Evolutionary conservation across 2,113 vertebrate species (phyloP).

Genomic region (Morone saxatilis): DNA sequence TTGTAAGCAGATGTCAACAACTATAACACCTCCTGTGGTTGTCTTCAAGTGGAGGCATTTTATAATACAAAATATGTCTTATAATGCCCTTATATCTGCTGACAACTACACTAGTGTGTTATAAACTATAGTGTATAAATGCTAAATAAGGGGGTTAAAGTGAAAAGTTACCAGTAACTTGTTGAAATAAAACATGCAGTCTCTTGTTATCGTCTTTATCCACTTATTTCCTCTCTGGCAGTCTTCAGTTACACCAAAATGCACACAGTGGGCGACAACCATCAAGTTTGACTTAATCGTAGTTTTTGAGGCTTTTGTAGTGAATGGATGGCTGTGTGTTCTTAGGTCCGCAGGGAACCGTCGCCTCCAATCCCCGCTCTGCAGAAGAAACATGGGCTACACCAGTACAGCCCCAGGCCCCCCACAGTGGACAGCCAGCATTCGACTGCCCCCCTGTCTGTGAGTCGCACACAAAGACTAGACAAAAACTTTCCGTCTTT

Average conservation of each 20-base stretch:
- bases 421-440: slow-evolving; percentile 83
- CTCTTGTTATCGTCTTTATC: background rate
- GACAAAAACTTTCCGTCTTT: background rate
- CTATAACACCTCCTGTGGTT: too few relatives aligned
- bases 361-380: slow-evolving; percentile 89
- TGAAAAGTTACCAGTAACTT: too few relatives aligned
- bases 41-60: too few relatives aligned
- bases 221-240: background rate
- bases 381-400: slow-evolving; percentile 80
- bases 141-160: too few relatives aligned
- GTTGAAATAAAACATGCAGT: background rate
- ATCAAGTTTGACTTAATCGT: background rate
- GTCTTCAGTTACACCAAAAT: background rate
- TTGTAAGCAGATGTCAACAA: too few relatives aligned
- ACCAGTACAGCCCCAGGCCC: slow-evolving; percentile 81
- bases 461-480: slow-evolving; percentile 55
- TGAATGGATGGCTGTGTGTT: slow-evolving; percentile 10
- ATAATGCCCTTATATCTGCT: too few relatives aligned
- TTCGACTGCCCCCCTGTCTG: slow-evolving; percentile 69
- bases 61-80: too few relatives aligned
- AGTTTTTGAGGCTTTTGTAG: background rate
- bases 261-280: background rate
- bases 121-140: too few relatives aligned
- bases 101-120: too few relatives aligned
- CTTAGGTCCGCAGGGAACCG: slow-evolving; percentile 82